Conservation (phyloP, 2,113 vertebrate species). For the Sclerurus mexicanus region DNA sequence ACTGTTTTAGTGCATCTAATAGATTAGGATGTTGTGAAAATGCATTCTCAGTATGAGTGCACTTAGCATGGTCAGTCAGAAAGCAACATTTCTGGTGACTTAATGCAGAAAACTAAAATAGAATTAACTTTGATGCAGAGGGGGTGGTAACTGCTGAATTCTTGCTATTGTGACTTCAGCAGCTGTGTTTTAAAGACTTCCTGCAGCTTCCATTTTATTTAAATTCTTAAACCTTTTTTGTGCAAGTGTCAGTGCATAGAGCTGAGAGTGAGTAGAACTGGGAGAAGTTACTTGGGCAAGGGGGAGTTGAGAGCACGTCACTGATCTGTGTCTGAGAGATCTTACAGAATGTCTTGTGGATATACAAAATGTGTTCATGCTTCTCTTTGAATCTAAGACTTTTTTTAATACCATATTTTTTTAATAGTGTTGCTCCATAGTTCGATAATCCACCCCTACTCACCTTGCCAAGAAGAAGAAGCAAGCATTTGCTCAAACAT, state of each 20-base stretch:
- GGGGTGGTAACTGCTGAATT: neutral
- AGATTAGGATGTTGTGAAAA: neutral
- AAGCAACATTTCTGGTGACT: neutral
- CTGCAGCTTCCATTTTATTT: neutral
- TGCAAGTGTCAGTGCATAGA: neutral
- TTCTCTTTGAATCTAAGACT: neutral
- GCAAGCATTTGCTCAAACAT: neutral
- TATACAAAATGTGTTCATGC: neutral
- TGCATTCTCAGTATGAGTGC: neutral
- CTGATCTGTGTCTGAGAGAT: neutral
- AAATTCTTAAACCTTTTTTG: neutral
- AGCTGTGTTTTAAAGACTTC: neutral
- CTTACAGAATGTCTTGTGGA: neutral
- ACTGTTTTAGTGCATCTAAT: neutral
- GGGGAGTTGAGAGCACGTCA: neutral
- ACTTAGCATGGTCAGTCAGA: neutral
- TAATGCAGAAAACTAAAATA: neutral
- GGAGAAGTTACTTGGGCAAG: neutral
- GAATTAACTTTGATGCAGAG: neutral
- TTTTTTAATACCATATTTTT: neutral
- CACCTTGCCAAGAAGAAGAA: neutral
- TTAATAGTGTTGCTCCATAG: neutral
- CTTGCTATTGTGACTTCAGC: neutral
- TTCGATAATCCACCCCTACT: neutral
- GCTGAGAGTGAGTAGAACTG: neutral